Base-by-base conservation (phyloP, 2,113 vertebrate genomes). In the Archocentrus centrarchus region DNA sequence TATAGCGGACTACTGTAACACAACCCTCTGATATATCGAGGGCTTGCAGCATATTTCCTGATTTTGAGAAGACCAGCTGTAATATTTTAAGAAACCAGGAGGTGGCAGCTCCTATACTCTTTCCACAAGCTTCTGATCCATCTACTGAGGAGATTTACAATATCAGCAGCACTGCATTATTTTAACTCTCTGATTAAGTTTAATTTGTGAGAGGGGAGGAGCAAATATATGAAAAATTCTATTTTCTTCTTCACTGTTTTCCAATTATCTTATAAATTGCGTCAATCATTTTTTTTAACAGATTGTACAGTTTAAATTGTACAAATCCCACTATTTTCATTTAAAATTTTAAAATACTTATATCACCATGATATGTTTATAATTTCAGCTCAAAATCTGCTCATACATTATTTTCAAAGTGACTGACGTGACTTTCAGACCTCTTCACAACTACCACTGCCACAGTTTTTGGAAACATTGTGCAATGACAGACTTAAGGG, bases 21-120 rank as follows among this genome's bases (percentile, higher is more conserved):
- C 70, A 75, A 15, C 22, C 27, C 14, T 64, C 44, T 17, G 9
- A 30, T 37, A 20, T 11, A 11, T 22, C 14, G 2, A 22, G 2
- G 7, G 3, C 15, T 63, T 55, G 11, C 18, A 55, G 17, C 27
- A 59, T 7, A 64, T 82, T 82, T 82, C 44, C 58, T 68, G 35
- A 64, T 66, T 82, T 90, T 59, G 35, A 86, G 27, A 32, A 22
- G 68, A 10, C 57, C 17, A 10, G 53, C n/a, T 93, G 92, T 85
- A 94, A 94, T 91, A 90, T 89, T 24, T 27, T 3, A 77, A 86
- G 18, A 79, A 32, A 83, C 95, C 96, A 96, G 96, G 88, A 96
- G 96, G 95, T 95, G 96, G 96, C 95, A 95, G 94, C 94, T 94
- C 68, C 82, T 95, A 89, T 89, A 94, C 95, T 96, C 86, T 94